Evolutionary conservation across 2,888 invertebrate species (phyloP).

Genomic region (Chrysopilus asiliformis): DNA sequence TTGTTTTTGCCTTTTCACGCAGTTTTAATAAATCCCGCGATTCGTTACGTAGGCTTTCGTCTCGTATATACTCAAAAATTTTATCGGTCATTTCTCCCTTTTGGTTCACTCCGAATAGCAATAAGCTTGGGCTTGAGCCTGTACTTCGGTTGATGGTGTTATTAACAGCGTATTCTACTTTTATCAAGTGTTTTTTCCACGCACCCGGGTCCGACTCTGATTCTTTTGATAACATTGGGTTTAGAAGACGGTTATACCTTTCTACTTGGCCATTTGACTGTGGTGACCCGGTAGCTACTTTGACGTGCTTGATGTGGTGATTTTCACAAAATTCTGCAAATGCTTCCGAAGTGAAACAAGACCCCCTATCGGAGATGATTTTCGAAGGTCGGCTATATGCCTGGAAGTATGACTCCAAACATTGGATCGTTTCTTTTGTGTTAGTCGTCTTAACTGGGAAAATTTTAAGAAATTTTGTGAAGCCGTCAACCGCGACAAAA

Average conservation of each 20-base stretch:
- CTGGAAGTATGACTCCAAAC: neutral
- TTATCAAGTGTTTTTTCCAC: slow-evolving; percentile 12
- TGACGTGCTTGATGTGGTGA: neutral
- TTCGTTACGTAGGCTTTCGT: no score
- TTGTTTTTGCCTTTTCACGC: no score
- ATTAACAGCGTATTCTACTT: slow-evolving; percentile 18
- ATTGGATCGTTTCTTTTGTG: neutral
- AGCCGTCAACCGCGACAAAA: slow-evolving; percentile 8
- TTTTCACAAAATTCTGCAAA: neutral
- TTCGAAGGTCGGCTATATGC: neutral
- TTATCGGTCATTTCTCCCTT: slow-evolving; percentile 15
- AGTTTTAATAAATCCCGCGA: no score
- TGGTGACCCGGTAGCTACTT: no score
- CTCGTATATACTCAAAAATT: slow-evolving; percentile 10
- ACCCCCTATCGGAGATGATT: neutral
- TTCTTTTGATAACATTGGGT: no score
- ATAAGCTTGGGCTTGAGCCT: slow-evolving; percentile 18
- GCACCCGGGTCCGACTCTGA: no score
- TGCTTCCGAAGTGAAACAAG: neutral
- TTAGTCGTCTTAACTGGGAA: neutral
- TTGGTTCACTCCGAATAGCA: slow-evolving; percentile 21
- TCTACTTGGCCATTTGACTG: neutral
- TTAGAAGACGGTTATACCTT: neutral
- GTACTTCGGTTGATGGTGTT: slow-evolving; percentile 19
- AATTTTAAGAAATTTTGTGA: slow-evolving; percentile 2